A percentile compares a stretch with the other conserved stretches of the same genome.
Evolutionary conservation across 1,140 invertebrate genomes (phyloP).

Genomic region (Ceratosolen solmsi): DNA sequence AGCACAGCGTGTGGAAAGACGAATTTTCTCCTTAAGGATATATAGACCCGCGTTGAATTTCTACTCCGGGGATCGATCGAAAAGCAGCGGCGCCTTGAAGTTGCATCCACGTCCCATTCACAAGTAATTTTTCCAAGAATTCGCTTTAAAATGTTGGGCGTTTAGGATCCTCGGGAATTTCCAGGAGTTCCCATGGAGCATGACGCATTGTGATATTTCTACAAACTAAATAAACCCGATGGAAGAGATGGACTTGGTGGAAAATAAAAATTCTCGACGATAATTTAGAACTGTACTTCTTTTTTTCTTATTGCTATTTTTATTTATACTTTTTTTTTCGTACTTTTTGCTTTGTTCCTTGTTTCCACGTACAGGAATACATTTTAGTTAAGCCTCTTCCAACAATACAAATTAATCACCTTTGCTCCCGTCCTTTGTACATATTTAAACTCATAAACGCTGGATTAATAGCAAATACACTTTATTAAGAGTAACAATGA

Average conservation of each 20-base stretch:
- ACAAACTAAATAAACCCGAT: not conserved
- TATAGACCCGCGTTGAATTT: slow-evolving; percentile 26
- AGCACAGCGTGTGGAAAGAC: slow-evolving; percentile 14
- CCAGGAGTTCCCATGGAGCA: not conserved
- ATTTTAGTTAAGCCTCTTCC: too few relatives aligned
- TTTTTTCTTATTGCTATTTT: too few relatives aligned
- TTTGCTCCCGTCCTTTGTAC: too few relatives aligned
- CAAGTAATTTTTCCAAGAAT: not conserved
- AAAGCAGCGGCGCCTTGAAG: not conserved
- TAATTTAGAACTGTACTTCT: too few relatives aligned
- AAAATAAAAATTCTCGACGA: too few relatives aligned
- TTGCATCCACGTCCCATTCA: not conserved
- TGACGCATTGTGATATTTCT: not conserved
- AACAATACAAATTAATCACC: too few relatives aligned
- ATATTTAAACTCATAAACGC: too few relatives aligned
- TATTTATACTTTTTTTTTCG: too few relatives aligned
- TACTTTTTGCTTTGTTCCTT: too few relatives aligned
- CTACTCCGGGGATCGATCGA: slow-evolving; percentile 25
- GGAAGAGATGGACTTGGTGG: not conserved
- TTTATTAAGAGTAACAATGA: too few relatives aligned
- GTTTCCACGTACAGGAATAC: too few relatives aligned
- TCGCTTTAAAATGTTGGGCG: not conserved
- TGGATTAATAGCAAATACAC: too few relatives aligned
- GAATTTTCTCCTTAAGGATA: slow-evolving; percentile 41
- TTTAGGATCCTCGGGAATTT: not conserved